Conservation (phyloP, 1,140 invertebrate genomes). For the Thereuonema tuberculata region DNA sequence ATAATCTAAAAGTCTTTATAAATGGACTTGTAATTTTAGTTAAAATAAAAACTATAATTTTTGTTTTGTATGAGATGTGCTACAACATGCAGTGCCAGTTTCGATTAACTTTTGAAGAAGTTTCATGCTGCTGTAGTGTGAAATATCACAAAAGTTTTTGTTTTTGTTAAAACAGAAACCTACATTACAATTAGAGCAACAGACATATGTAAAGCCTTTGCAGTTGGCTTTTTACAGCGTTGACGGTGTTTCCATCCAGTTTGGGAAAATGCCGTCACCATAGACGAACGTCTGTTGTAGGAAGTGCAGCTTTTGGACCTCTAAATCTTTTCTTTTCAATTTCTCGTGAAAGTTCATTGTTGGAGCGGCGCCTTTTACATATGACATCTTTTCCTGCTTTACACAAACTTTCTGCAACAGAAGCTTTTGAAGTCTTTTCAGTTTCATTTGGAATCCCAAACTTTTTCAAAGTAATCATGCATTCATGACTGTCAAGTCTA, state of each 20-base stretch:
- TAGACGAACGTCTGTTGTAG: not conserved
- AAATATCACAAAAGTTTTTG: conserved; percentile 6
- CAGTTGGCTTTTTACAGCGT: conserved; percentile 3
- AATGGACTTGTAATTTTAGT: too few relatives aligned
- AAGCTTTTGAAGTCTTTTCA: conserved; percentile 3
- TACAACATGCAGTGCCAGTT: conserved; percentile 1
- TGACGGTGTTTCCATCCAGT: not conserved
- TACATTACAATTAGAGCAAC: conserved; percentile 3
- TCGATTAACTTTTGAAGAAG: not conserved
- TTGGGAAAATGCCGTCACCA: not conserved
- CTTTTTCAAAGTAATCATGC: conserved; percentile 17
- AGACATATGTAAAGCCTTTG: not conserved
- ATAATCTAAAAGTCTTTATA: not conserved
- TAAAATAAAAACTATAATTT: not conserved
- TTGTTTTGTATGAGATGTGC: not conserved
- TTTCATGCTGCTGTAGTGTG: not conserved
- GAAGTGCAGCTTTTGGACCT: not conserved
- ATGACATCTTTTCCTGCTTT: not conserved
- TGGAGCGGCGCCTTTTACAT: not conserved
- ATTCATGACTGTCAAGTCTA: conserved; percentile 19
- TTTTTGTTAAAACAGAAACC: conserved; percentile 5
- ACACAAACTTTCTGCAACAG: conserved; percentile 2
- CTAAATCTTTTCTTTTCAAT: not conserved
- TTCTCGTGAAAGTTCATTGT: not conserved
- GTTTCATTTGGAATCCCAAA: not conserved